These are phyloP conservation scores for Solea senegalensis DNA, from an alignment of 2,113 vertebrate genomes.

Conservation along the genomic window DNA sequence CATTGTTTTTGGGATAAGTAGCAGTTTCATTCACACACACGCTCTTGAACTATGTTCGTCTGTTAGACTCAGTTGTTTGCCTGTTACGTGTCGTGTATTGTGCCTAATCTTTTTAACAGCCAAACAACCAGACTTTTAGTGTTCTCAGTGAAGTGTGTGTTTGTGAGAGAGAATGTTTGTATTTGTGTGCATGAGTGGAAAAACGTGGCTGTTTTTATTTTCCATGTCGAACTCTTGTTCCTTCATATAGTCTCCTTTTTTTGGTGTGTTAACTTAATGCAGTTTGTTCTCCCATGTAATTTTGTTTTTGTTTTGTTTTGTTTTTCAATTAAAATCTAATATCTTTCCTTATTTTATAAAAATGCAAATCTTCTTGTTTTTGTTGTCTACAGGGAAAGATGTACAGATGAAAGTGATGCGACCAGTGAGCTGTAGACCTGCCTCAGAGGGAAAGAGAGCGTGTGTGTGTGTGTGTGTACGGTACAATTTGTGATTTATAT, in stretches of 20 bases:
- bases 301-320: background rate
- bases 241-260: slow-evolving; percentile 35
- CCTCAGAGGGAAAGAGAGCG: background rate
- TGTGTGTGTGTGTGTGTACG: too few species aligned
- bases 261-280: slow-evolving; percentile 75
- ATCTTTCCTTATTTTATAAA: slow-evolving; percentile 39
- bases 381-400: slow-evolving; percentile 21
- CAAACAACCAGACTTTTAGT: slow-evolving; percentile 25
- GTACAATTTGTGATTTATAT: slow-evolving; percentile 28
- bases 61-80: background rate
- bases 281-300: slow-evolving; percentile 36
- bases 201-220: slow-evolving; percentile 28
- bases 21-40: slow-evolving; percentile 14
- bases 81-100: background rate
- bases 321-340: slow-evolving; percentile 68
- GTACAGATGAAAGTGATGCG: background rate
- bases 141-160: slow-evolving; percentile 26
- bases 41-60: slow-evolving; percentile 6
- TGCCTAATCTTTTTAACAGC: slow-evolving; percentile 40
- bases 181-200: slow-evolving; percentile 15
- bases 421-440: background rate
- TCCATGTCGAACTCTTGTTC: slow-evolving; percentile 38
- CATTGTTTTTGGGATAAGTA: too few species aligned
- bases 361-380: slow-evolving; percentile 5
- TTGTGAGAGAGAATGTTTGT: slow-evolving; percentile 5